phyloP scores from a whole-genome alignment of 2,113 vertebrate species.

The Heteronetta atricapilla region DNA sequence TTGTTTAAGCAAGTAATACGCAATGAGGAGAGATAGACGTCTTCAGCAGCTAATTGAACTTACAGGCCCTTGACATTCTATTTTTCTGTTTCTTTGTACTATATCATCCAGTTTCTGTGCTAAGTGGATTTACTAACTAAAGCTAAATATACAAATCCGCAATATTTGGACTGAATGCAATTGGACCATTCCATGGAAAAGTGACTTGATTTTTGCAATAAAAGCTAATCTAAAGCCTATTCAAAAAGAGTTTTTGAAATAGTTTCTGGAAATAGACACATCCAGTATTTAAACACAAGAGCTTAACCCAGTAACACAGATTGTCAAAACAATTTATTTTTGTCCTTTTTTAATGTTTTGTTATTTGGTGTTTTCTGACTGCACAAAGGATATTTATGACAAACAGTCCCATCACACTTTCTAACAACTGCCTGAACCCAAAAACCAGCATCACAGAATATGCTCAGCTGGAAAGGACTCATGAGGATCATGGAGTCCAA shows the following conservation, averaged over 20 bases:
- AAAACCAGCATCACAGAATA: background rate
- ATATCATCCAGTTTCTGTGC: background rate
- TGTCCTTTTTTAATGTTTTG: background rate
- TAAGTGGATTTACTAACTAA: background rate
- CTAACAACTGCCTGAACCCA: background rate
- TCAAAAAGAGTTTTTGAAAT: background rate
- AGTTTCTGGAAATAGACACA: background rate
- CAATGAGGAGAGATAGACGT: background rate
- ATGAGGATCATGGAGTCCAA: too few species aligned
- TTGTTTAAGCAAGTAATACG: slow-evolving; percentile 61
- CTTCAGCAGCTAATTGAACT: slow-evolving; percentile 11
- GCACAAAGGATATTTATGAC: background rate
- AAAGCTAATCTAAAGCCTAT: background rate
- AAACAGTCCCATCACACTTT: background rate
- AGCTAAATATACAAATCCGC: background rate
- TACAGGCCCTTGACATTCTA: background rate
- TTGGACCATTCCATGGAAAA: background rate
- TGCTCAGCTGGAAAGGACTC: too few species aligned
- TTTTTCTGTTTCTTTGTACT: background rate
- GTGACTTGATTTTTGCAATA: background rate
- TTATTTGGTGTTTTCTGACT: background rate
- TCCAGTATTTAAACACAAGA: background rate
- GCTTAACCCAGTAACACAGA: background rate
- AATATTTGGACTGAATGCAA: background rate
- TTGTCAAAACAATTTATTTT: background rate